Base-by-base conservation (phyloP, 2,888 invertebrate genomes). In the Elaeidobius kamerunicus region DNA sequence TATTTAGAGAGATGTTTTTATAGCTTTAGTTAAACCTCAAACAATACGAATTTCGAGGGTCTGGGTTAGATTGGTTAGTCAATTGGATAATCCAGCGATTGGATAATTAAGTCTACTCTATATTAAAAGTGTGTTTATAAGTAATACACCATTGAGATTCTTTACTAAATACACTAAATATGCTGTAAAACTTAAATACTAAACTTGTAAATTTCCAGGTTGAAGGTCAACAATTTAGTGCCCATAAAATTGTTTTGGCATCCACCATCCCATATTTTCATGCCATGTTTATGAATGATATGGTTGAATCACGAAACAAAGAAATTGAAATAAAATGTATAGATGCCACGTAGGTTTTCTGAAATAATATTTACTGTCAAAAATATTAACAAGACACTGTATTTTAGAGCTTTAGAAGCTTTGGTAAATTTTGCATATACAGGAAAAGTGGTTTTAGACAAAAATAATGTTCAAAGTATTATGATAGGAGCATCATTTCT, bases 231-330 rank as follows among this genome's bases (percentile, higher is more conserved):
- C 81, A 82, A 40, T 88, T 90, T 68, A 84, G 84, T 57, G 89
- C 89, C 2, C 91, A 92, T 71, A 79, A 90, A 62, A 83, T 92
- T 58, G 88, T 93, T 12, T 73, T 93, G 50, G 88, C 91, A 2
- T 86, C 89, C 2, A 88, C 87, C 12, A 88, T 92, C 69, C 92
- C 92, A 7, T 93, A 91, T 72, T 93, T 93, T 66, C 83, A 88
- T 73, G 89, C 88, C 9, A 93, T 93, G 93, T 93, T 93, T 68
- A 86, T 88, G 18, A 84, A 86, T 70, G 88, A 91, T 67, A 90
- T 93, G 90, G 81, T 85, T 4, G 92, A 93, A 73, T 84, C 88
- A 59, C 83, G 85, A 58, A 85, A 88, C 64, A 83, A 82, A 65
- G 89, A 89, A 68, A 87, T 92, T 42, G 83, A 82, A 35, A 85